phyloP scores from a whole-genome alignment of 2,888 invertebrate species.

The Linnaemya tessellans region DNA sequence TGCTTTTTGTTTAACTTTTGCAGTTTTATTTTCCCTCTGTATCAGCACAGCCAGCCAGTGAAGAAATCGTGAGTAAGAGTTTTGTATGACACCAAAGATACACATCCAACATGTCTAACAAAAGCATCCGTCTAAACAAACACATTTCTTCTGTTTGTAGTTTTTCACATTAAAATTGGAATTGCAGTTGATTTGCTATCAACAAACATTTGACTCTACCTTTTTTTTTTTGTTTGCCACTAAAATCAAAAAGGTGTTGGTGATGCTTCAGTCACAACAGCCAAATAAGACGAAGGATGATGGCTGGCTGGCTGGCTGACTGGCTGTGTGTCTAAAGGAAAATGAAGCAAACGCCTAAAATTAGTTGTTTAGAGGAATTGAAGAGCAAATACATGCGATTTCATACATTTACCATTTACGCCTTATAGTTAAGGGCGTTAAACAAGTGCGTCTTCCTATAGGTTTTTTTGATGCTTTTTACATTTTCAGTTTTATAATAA shows the following conservation, averaged over 20 bases:
- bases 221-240: neutral
- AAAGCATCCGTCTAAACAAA: slow-evolving; percentile 21
- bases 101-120: slow-evolving; percentile 47
- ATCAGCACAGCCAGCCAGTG: neutral
- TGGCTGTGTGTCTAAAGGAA: neutral
- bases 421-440: slow-evolving; percentile 45
- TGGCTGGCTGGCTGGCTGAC: no score
- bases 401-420: neutral
- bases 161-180: slow-evolving; percentile 23
- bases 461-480: neutral
- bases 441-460: neutral
- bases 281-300: neutral
- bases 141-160: neutral
- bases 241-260: slow-evolving; percentile 54
- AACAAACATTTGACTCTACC: neutral
- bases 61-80: slow-evolving; percentile 70
- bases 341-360: slow-evolving; percentile 51
- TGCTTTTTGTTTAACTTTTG: slow-evolving; percentile 12
- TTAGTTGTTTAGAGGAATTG: slow-evolving; percentile 49
- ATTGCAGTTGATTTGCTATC: neutral
- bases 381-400: neutral
- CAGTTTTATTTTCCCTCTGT: neutral
- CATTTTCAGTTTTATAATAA: slow-evolving; percentile 7
- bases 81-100: slow-evolving; percentile 66
- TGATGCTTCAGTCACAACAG: slow-evolving; percentile 2